Evolutionary conservation across 2,888 invertebrate genomes (phyloP).

Genomic region (Endotricha flammealis): DNA sequence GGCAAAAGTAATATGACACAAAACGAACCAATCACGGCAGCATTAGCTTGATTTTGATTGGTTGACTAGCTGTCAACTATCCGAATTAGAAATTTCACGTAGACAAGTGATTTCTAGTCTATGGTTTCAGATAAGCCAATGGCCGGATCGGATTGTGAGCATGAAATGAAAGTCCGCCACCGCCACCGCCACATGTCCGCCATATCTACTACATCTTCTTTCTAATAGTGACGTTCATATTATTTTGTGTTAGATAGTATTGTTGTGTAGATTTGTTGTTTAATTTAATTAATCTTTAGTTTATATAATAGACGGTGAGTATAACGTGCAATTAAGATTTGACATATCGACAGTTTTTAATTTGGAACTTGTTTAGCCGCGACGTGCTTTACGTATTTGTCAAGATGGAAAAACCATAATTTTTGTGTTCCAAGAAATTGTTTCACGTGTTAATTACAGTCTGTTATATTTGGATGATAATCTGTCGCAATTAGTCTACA

Average conservation of each 20-base stretch:
- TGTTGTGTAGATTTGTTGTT: slow-evolving; percentile 62
- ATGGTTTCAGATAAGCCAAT: slow-evolving; percentile 33
- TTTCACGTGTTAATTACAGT: slow-evolving; percentile 36
- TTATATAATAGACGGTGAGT: slow-evolving; percentile 62
- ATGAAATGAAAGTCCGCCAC: slow-evolving; percentile 61
- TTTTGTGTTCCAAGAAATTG: slow-evolving; percentile 35
- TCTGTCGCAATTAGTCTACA: slow-evolving; percentile 27
- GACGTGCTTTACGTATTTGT: slow-evolving; percentile 61
- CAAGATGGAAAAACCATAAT: slow-evolving; percentile 62
- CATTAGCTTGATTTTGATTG: slow-evolving; percentile 10
- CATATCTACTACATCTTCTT: slow-evolving; percentile 69
- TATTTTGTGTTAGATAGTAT: slow-evolving; percentile 66
- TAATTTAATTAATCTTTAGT: slow-evolving; percentile 69
- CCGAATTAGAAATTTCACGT: slow-evolving; percentile 1
- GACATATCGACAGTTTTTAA: slow-evolving; percentile 40
- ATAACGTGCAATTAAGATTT: slow-evolving; percentile 30
- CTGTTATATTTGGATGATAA: slow-evolving; percentile 25
- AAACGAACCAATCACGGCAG: slow-evolving; percentile 6
- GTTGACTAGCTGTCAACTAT: slow-evolving; percentile 4
- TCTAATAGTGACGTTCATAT: slow-evolving; percentile 68
- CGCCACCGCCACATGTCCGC: slow-evolving; percentile 75
- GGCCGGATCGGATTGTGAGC: slow-evolving; percentile 32
- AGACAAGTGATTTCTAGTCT: slow-evolving; percentile 16
- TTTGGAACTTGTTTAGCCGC: slow-evolving; percentile 55
- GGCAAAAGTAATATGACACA: no score